A percentile compares a stretch with the other conserved stretches of the same genome.
Conservation (phyloP, 2,888 invertebrate genomes). For the Caenorhabditis japonica region DNA sequence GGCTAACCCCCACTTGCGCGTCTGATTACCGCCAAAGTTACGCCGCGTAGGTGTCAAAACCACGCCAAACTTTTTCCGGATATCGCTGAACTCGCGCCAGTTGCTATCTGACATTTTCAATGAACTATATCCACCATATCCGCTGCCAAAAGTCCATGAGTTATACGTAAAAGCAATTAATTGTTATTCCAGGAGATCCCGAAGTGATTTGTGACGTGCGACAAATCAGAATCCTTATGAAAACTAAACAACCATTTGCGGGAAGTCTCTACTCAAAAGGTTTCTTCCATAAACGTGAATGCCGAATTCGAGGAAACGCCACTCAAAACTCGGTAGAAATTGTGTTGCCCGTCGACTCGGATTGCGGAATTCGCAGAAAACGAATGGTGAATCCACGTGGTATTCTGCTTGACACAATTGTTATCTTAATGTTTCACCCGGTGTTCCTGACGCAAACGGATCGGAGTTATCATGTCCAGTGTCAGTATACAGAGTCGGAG, state of each 20-base stretch:
- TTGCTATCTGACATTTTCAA: too few species aligned
- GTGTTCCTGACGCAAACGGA: conserved; percentile 69
- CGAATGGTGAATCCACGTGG: conserved; percentile 70
- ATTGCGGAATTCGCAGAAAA: conserved; percentile 71
- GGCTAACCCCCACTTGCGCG: too few species aligned
- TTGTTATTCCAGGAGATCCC: conserved; percentile 60
- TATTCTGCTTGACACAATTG: conserved; percentile 69
- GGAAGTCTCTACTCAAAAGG: conserved; percentile 71
- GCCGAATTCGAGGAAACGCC: conserved; percentile 64
- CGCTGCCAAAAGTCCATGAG: not conserved
- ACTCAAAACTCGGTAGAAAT: conserved; percentile 60
- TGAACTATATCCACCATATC: too few species aligned
- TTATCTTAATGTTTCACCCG: conserved; percentile 74
- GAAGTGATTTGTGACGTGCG: conserved; percentile 65
- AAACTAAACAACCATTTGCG: conserved; percentile 60
- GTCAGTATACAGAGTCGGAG: conserved; percentile 68
- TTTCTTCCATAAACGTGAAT: conserved; percentile 63
- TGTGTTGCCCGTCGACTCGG: conserved; percentile 64
- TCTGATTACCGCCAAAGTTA: too few species aligned
- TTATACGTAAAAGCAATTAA: too few species aligned
- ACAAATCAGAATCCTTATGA: conserved; percentile 63
- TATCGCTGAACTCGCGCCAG: too few species aligned
- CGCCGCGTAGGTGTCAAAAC: too few species aligned
- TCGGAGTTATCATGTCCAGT: conserved; percentile 70
- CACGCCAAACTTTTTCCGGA: too few species aligned